Conservation (phyloP, 2,113 vertebrate genomes). For the Merops nubicus region DNA sequence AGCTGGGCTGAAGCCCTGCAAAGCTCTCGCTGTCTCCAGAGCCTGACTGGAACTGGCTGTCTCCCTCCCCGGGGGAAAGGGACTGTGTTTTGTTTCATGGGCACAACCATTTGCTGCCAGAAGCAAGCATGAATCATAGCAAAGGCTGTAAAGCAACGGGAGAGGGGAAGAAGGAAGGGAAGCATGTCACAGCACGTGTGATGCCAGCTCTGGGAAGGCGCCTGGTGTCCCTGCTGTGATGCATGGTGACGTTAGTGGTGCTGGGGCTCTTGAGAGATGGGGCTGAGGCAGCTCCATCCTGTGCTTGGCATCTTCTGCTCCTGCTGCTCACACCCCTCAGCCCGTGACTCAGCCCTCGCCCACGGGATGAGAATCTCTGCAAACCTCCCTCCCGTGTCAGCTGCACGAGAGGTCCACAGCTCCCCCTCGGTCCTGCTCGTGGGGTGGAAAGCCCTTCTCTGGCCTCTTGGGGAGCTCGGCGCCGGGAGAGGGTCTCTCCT, state of each 20-base stretch:
- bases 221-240: not conserved
- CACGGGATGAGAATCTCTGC: not conserved
- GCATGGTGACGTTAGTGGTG: not conserved
- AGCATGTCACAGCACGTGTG: not conserved
- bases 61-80: not conserved
- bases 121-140: not conserved
- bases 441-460: not conserved
- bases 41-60: not conserved
- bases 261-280: not conserved
- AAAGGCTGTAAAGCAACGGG: not conserved
- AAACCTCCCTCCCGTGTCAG: not conserved
- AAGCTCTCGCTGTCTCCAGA: not conserved
- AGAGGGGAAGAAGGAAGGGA: not conserved
- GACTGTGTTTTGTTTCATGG: not conserved
- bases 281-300: not conserved
- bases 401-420: not conserved
- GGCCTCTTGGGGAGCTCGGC: not conserved
- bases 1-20: not conserved
- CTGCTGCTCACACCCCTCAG: not conserved
- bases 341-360: constrained; percentile 50
- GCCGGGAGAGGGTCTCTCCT: not conserved
- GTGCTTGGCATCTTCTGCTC: not conserved
- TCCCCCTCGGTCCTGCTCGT: fast-evolving
- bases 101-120: not conserved
- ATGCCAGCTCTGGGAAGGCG: not conserved